These are phyloP conservation scores for Cantharis nigra DNA, from an alignment of 2,888 invertebrate genomes.

Conservation along the genomic window DNA sequence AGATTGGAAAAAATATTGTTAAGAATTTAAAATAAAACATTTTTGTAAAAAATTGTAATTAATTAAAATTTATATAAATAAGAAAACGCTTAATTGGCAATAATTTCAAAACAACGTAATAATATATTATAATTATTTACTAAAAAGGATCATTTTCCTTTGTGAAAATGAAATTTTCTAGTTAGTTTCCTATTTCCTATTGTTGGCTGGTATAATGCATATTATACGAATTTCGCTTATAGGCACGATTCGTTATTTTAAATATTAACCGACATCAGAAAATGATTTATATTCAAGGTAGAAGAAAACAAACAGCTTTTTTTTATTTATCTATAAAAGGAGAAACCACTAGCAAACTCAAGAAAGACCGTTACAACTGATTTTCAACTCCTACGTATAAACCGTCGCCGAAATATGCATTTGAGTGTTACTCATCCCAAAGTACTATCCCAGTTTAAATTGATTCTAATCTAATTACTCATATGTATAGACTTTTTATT, in stretches of 20 bases:
- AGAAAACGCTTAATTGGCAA: neutral
- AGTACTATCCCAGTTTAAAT: neutral
- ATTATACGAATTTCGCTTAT: neutral
- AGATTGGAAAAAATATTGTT: too few species aligned
- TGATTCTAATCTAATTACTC: neutral
- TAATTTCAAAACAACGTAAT: neutral
- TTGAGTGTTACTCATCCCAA: neutral
- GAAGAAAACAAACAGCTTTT: conserved; percentile 26
- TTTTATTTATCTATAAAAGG: conserved; percentile 28
- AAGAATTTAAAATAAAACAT: too few species aligned
- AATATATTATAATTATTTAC: neutral
- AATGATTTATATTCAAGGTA: conserved; percentile 30
- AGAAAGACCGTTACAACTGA: conserved; percentile 27
- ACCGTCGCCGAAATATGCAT: conserved; percentile 26
- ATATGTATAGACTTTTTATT: neutral
- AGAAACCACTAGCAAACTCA: conserved; percentile 23
- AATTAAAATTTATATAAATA: neutral
- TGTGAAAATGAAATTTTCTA: neutral
- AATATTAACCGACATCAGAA: conserved; percentile 21
- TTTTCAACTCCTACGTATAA: conserved; percentile 31
- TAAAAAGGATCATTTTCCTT: neutral
- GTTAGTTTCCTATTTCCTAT: neutral
- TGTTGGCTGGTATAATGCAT: neutral
- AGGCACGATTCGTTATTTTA: neutral
- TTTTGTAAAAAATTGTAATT: neutral